A percentile compares a stretch with the other conserved stretches of the same genome.
phyloP scores from a whole-genome alignment of 92 coral and sea anemone species.

The Porites rus region DNA sequence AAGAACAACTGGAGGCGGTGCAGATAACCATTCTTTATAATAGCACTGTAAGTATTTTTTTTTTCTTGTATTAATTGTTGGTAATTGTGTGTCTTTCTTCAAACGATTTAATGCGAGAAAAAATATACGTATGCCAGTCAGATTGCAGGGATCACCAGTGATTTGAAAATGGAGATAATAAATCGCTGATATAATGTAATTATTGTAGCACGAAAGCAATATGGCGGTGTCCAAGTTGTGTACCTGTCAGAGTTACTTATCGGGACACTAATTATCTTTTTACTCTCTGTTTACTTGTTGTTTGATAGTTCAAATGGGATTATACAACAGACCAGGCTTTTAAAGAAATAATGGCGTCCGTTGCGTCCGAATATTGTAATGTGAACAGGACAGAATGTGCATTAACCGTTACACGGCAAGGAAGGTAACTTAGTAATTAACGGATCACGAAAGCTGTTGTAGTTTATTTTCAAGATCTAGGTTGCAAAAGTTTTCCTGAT shows the following conservation, averaged over 20 bases:
- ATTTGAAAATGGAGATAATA: too few relatives aligned
- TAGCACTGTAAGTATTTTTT: neutral
- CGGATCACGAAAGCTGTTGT: neutral
- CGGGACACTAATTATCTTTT: too few relatives aligned
- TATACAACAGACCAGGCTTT: constrained; percentile 14
- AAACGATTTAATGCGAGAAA: too few relatives aligned
- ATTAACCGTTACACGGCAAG: constrained; percentile 7
- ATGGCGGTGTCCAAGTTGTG: neutral
- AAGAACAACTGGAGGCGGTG: constrained; percentile 10
- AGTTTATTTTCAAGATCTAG: neutral
- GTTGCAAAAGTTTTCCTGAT: neutral
- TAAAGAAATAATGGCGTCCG: constrained; percentile 26
- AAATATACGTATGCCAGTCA: too few relatives aligned
- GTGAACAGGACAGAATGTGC: constrained; percentile 33
- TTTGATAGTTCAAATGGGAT: constrained; percentile 39
- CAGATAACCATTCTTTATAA: neutral
- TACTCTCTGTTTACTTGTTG: neutral
- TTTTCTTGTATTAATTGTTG: neutral
- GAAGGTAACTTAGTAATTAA: constrained; percentile 11
- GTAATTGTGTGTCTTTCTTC: neutral
- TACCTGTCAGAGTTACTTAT: neutral
- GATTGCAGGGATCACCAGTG: too few relatives aligned
- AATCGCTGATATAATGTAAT: too few relatives aligned
- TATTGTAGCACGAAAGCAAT: too few relatives aligned
- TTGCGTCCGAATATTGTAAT: constrained; percentile 7